Evolutionary conservation across 2,797 vertebrate genomes (phyloP).

Genomic region (Pseudochirops cupreus): DNA sequence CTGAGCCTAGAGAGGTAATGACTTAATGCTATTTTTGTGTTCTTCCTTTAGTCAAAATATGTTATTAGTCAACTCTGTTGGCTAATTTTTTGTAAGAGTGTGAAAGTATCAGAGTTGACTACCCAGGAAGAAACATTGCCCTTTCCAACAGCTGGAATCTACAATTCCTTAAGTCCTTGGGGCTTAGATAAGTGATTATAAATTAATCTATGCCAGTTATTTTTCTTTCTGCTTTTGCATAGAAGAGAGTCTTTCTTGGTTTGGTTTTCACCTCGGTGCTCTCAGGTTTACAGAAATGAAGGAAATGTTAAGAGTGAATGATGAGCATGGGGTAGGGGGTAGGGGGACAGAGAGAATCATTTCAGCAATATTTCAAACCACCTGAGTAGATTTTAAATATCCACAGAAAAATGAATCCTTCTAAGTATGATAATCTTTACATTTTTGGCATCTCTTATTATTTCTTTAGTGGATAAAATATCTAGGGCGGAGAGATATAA

Average conservation of each 20-base stretch:
- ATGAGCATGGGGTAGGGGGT: not conserved
- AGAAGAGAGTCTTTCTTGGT: not conserved
- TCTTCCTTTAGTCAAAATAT: not conserved
- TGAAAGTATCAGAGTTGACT: accelerated
- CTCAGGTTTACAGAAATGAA: slow-evolving; percentile 5
- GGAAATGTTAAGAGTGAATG: not conserved
- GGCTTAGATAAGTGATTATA: not conserved
- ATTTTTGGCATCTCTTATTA: slow-evolving; percentile 22
- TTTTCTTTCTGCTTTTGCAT: not conserved
- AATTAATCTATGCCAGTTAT: not conserved
- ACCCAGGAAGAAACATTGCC: not conserved
- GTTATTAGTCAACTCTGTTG: not conserved
- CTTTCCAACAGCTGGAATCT: not conserved
- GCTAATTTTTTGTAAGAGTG: too few species aligned
- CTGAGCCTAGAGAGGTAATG: not conserved
- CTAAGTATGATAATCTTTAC: not conserved
- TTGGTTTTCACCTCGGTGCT: not conserved
- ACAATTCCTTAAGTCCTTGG: not conserved
- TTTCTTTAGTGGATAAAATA: slow-evolving; percentile 19
- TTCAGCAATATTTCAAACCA: not conserved
- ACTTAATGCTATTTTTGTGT: not conserved
- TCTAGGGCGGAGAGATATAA: not conserved
- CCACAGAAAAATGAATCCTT: not conserved
- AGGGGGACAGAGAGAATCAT: not conserved
- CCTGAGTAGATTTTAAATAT: not conserved